Base-by-base conservation (phyloP, 2,113 vertebrate species). In the Tachuris rubrigastra region DNA sequence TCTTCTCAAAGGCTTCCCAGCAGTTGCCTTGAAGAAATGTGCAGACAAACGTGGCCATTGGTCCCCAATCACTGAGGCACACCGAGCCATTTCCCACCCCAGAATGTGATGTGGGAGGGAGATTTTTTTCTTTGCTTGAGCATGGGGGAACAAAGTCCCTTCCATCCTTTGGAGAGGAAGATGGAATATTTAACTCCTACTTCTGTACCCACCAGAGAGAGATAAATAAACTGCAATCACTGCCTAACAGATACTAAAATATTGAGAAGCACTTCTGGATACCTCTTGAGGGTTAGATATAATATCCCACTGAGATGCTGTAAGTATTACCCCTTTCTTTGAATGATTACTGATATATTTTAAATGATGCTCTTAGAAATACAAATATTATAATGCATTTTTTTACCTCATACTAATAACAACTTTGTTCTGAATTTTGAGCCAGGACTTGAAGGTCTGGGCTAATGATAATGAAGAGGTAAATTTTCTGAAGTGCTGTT, bases 161-260 rank as follows among this genome's bases (percentile, higher is more conserved):
- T 37, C n/a, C 1, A 74, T 35, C 20, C 47, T 81, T 84, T 20
- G 68, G 85, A 94, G 72, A 80, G 33, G 55, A 69, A 88, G 82
- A 84, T 30, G 72, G 85, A 92, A 84, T 83, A 90, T 95, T 96
- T 92, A 91, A 84, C 87, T 87, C 62, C 50, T 93, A 80, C 85
- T 90, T 79, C 76, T 71, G 72, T 81, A 84, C 27, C 52, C 93
- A 46, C 87, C 49, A 90, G 95, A 92, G 93, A 97, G 63, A 91
- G 68, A 80, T 17, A 90, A 95, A 95, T 95, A 96, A 95, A 95
- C 82, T 63, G 85, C 87, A 92, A 71, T 93, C 95, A 94, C 35
- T 88, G 95, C 96, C 96, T 96, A 94, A 68, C 90, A 96, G 87
- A 93, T 91, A 95, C 79, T 96, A 80, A 96, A 96, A 96, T 93